Conservation (phyloP, 2,113 vertebrate genomes). For the Psilopogon haemacephalus region DNA sequence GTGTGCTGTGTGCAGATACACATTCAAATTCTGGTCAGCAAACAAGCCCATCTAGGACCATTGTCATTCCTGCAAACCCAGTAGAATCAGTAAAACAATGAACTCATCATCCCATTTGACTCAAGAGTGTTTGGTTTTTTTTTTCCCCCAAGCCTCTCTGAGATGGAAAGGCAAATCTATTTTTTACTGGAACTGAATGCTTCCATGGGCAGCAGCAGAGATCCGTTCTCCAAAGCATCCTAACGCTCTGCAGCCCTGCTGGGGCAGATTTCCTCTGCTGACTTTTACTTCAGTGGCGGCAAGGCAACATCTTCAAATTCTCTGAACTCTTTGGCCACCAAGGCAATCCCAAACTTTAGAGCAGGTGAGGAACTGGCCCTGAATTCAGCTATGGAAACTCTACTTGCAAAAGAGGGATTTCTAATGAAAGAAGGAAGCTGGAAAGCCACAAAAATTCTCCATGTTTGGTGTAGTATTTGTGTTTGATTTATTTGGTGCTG, state of each 20-base stretch:
- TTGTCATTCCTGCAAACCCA: constrained; percentile 54
- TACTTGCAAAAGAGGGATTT: neutral
- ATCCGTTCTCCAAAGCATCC: neutral
- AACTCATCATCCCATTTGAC: constrained; percentile 24
- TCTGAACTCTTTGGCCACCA: neutral
- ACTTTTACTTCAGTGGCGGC: neutral
- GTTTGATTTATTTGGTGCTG: neutral
- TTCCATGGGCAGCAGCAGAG: neutral
- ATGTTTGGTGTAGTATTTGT: neutral
- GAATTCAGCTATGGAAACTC: neutral
- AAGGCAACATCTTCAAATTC: neutral
- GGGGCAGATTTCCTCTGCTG: neutral
- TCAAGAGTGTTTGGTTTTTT: neutral
- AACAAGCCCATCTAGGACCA: constrained; percentile 44
- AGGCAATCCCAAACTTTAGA: neutral
- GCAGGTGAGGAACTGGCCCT: neutral
- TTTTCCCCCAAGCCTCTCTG: neutral
- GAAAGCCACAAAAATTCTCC: neutral
- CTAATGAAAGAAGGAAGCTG: neutral
- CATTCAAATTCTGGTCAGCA: constrained; percentile 61
- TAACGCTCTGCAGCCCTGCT: neutral
- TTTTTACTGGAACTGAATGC: neutral
- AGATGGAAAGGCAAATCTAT: neutral
- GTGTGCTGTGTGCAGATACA: constrained; percentile 28
- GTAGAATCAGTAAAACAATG: constrained; percentile 56